Percentiles rank a stretch among this genome's conserved stretches.
Evolutionary conservation across 2,113 vertebrate genomes (phyloP).

Genomic region (Oxygymnocypris stewartii): DNA sequence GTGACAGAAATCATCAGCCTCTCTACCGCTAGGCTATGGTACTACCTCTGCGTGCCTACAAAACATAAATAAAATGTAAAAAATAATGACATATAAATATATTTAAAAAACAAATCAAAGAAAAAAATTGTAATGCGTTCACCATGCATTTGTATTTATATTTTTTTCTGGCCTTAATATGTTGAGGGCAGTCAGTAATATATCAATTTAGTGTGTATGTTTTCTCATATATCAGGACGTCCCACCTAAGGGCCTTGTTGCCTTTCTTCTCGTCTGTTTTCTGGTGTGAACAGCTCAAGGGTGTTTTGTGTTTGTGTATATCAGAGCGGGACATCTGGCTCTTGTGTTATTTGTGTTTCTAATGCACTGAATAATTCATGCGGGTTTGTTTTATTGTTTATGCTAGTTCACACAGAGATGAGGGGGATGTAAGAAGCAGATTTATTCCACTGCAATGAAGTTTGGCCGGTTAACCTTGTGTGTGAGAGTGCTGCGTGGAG

Average conservation of each 20-base stretch:
- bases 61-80: no score
- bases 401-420: slow-evolving; percentile 35
- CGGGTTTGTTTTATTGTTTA: slow-evolving; percentile 31
- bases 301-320: slow-evolving; percentile 35
- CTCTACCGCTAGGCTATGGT: neutral
- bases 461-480: slow-evolving; percentile 3
- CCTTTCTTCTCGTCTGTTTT: neutral
- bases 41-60: no score
- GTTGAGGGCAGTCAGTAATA: neutral
- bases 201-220: neutral
- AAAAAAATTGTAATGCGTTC: neutral
- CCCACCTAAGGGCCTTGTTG: neutral
- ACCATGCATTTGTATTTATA: neutral
- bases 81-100: no score
- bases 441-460: neutral
- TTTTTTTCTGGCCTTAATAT: neutral
- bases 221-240: slow-evolving; percentile 20
- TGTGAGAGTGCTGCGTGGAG: neutral
- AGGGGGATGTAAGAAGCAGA: neutral
- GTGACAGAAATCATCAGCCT: neutral
- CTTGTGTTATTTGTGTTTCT: slow-evolving; percentile 36
- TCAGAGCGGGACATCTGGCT: slow-evolving; percentile 26
- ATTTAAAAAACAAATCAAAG: no score
- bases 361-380: slow-evolving; percentile 50
- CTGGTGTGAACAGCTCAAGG: neutral